These are phyloP conservation scores for Eulithis testata DNA, from an alignment of 2,888 invertebrate species.

Conservation along the genomic window DNA sequence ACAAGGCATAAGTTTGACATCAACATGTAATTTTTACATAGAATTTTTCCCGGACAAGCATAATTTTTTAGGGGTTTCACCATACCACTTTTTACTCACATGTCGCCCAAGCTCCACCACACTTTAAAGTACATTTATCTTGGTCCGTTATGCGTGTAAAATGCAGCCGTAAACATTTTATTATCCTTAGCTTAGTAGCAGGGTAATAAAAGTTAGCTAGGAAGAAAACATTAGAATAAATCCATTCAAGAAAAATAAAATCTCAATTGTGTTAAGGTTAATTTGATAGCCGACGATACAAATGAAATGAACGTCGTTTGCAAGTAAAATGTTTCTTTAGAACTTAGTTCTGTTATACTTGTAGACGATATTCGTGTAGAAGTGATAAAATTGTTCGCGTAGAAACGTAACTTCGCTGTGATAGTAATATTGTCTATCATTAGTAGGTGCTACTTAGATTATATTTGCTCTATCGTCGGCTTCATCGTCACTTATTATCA, in stretches of 20 bases:
- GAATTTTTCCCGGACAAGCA: background rate
- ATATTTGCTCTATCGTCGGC: too few relatives aligned
- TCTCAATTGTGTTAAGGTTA: conserved; percentile 37
- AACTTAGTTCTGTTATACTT: conserved; percentile 32
- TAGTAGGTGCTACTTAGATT: too few relatives aligned
- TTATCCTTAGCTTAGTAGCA: background rate
- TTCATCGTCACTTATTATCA: too few relatives aligned
- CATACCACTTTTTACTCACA: background rate
- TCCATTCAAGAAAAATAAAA: conserved; percentile 28
- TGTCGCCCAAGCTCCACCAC: background rate
- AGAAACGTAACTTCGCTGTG: conserved; percentile 12
- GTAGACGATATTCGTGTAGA: background rate
- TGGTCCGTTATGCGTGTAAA: background rate
- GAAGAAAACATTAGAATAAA: conserved; percentile 16
- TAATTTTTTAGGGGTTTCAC: background rate
- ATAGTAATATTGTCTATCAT: background rate
- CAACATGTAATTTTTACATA: too few relatives aligned
- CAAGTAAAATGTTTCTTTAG: conserved; percentile 40
- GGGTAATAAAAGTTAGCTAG: conserved; percentile 9
- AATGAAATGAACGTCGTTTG: conserved; percentile 41
- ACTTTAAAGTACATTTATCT: background rate
- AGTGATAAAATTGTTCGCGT: background rate
- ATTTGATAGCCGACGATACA: conserved; percentile 39
- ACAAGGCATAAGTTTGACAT: too few relatives aligned
- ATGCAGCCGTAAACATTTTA: background rate